phyloP scores from a whole-genome alignment of 2,113 vertebrate genomes.

The Agapornis roseicollis region DNA sequence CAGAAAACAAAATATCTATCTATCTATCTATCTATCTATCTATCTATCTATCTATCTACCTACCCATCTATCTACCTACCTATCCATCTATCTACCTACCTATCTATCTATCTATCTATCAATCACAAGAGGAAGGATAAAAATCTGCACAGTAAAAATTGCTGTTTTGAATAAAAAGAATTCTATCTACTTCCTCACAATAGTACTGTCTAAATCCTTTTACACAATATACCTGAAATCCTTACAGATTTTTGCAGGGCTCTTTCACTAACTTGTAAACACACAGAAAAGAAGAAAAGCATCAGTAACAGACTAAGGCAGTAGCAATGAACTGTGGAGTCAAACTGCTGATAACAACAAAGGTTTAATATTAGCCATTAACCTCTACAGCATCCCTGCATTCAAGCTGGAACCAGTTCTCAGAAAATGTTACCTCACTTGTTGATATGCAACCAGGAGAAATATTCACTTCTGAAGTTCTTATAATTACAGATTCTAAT shows the following conservation, averaged over 20 bases:
- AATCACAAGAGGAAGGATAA: background rate
- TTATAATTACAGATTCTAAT: background rate
- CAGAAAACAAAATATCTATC: background rate
- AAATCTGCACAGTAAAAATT: background rate
- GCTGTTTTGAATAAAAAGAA: background rate
- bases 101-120: too few species aligned
- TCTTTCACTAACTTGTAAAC: background rate
- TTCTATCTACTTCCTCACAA: background rate
- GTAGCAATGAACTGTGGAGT: conserved; percentile 36
- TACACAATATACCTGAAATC: background rate
- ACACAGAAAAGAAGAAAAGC: background rate
- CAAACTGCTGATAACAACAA: conserved; percentile 26
- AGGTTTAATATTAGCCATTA: conserved; percentile 42
- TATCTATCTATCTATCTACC: background rate
- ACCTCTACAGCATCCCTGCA: conserved; percentile 2
- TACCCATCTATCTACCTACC: too few species aligned
- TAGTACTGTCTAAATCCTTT: background rate
- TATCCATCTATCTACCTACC: too few species aligned
- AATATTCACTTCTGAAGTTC: background rate
- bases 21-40: too few species aligned
- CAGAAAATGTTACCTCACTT: background rate
- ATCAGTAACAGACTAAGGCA: background rate
- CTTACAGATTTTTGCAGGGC: background rate
- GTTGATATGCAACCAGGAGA: background rate
- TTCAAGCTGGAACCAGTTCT: background rate